Evolutionary conservation across 1,140 invertebrate species (phyloP).

Genomic region (Lepidurus apus): DNA sequence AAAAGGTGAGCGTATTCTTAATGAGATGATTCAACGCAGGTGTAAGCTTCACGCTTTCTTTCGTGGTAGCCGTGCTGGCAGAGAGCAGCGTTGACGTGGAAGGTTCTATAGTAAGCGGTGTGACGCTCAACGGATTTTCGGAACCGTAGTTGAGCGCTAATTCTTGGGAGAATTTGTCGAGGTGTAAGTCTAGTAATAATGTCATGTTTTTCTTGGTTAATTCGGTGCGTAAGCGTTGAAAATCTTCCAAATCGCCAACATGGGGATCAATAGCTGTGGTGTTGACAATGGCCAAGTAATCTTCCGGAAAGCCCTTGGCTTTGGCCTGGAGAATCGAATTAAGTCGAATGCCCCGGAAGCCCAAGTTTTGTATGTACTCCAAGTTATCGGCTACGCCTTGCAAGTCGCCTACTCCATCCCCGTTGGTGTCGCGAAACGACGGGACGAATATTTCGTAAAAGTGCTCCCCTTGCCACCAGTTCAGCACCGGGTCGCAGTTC

Average conservation of each 20-base stretch:
- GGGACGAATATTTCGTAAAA: conserved; percentile 79
- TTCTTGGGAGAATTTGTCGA: conserved; percentile 54
- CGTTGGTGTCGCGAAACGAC: conserved; percentile 57
- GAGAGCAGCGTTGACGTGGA: neutral
- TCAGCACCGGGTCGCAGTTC: conserved; percentile 57
- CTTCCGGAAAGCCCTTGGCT: conserved; percentile 61
- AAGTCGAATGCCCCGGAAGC: conserved; percentile 59
- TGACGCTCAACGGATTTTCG: conserved; percentile 33
- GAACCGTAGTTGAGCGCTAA: conserved; percentile 24
- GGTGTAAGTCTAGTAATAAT: conserved; percentile 66
- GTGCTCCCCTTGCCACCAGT: conserved; percentile 74
- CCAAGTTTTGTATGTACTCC: conserved; percentile 60
- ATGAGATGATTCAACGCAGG: conserved; percentile 41
- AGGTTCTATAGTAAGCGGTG: neutral
- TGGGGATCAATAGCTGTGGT: conserved; percentile 55
- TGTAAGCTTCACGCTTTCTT: neutral
- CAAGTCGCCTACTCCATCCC: conserved; percentile 66
- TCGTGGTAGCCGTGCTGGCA: neutral
- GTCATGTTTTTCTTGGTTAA: conserved; percentile 62
- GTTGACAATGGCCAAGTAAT: conserved; percentile 59
- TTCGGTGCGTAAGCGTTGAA: conserved; percentile 53
- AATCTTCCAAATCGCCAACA: conserved; percentile 60
- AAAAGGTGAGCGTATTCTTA: conserved; percentile 56
- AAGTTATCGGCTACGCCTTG: conserved; percentile 59
- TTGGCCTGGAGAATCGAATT: conserved; percentile 66